Evolutionary conservation across 2,888 invertebrate genomes (phyloP).

Genomic region (Listrodromus nycthemerus): DNA sequence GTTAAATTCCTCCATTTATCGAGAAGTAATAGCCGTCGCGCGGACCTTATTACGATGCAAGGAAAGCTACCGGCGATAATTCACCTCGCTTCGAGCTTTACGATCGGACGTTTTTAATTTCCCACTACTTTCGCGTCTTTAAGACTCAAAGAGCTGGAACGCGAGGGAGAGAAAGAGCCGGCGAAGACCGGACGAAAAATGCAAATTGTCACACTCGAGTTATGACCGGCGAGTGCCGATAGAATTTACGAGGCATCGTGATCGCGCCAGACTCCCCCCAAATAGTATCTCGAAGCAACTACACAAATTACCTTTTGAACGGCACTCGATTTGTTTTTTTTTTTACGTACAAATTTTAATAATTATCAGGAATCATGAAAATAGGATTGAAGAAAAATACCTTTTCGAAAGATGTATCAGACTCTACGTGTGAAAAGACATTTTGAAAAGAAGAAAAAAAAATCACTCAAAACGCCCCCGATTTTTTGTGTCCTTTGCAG

Average conservation of each 20-base stretch:
- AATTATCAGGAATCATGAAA: too few relatives aligned
- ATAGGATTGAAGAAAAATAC: too few relatives aligned
- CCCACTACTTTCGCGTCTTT: conserved; percentile 69
- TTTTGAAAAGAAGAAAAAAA: too few relatives aligned
- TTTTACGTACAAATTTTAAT: too few relatives aligned
- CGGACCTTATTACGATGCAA: conserved; percentile 81
- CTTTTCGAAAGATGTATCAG: not conserved
- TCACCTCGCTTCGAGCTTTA: conserved; percentile 81
- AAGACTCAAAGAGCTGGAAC: conserved; percentile 45
- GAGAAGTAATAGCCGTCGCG: conserved; percentile 51
- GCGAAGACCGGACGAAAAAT: conserved; percentile 70
- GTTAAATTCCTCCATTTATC: conserved; percentile 39
- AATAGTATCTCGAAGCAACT: conserved; percentile 19
- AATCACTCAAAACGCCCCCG: not conserved
- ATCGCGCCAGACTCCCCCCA: conserved; percentile 31
- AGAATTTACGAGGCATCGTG: conserved; percentile 64
- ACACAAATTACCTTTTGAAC: conserved; percentile 25
- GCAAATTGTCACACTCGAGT: conserved; percentile 82
- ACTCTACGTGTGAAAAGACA: not conserved
- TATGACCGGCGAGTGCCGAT: conserved; percentile 73
- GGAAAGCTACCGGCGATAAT: conserved; percentile 78
- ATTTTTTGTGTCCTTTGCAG: not conserved
- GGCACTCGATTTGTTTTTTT: not conserved
- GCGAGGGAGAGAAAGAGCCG: conserved; percentile 41
- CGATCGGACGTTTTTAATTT: conserved; percentile 84